phyloP scores from a whole-genome alignment of 1,140 invertebrate genomes.

The Cydia fagiglandana region DNA sequence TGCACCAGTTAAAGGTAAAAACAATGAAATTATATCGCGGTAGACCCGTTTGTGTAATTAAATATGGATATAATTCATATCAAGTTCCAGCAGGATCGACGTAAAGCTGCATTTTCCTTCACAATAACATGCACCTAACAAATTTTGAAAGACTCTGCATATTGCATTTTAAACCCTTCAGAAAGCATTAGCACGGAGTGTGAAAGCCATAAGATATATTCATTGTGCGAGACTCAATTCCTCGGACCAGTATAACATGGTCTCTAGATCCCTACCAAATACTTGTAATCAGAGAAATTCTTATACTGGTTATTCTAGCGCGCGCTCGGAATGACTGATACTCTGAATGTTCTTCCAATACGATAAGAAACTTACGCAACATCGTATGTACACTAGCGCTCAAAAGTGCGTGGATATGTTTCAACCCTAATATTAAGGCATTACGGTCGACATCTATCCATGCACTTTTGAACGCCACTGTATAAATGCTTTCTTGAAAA shows the following conservation, averaged over 20 bases:
- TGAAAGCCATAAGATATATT: conserved; percentile 4
- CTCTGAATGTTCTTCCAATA: neutral
- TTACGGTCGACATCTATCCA: no score
- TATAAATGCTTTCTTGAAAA: neutral
- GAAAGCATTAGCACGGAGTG: neutral
- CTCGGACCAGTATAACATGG: neutral
- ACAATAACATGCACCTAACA: neutral
- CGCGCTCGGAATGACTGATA: neutral
- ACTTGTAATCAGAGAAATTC: neutral
- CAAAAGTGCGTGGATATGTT: no score
- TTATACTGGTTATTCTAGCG: neutral
- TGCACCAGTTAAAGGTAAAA: no score
- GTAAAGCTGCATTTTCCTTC: no score
- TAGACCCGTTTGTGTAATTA: no score
- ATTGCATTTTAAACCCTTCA: neutral
- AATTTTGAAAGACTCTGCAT: neutral
- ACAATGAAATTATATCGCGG: no score
- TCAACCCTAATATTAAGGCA: no score
- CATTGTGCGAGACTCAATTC: neutral
- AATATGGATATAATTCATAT: no score
- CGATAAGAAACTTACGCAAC: neutral
- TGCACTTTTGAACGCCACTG: no score
- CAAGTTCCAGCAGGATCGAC: no score
- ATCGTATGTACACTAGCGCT: neutral
- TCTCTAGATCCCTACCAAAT: neutral